Evolutionary conservation across 2,113 vertebrate genomes (phyloP), one percentile per base, ranked within the genome.

Genomic region (Clarias gariepinus): DNA sequence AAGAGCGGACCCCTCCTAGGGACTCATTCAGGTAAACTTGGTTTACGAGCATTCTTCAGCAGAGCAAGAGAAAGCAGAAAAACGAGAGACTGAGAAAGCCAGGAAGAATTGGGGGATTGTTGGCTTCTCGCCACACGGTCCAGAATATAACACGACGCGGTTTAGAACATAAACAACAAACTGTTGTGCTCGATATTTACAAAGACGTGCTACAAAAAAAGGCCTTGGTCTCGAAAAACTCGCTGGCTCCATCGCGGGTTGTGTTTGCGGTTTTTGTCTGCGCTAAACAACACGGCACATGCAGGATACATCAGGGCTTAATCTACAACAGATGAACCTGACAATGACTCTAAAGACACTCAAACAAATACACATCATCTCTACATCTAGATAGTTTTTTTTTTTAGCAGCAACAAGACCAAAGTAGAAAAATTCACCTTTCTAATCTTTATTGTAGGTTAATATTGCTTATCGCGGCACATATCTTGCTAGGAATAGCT

Each of bases 21-120:
- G 92, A 90, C 92, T 94, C 93, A 93, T 94, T 95, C 94, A 94
- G 93, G 94, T 94, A 92, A 95, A 94, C 90, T 89, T 87, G 3
- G 92, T 95, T 95, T 94, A 95, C 58, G 74, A 95, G 95, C 93
- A 95, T 95, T 95, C 95, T 94, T 95, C 89, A 91, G 92, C 91
- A 87, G 83, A 92, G 94, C 90, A 92, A 93, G 91, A 84, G 89
- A 94, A 94, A 93, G 92, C 92, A 93, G 76, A 76, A 87, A 66
- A 83, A 91, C 91, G 18, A 18, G 73, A 13, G 74, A 69, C 18
- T 13, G 89, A 90, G 84, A 89, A 86, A 91, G 91, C 83, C 91
- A 91, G 91, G 92, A 91, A 93, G 92, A 91, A 93, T 92, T 47
- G 89, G 79, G 28, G 30, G 90, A 91, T 80, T 92, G 92, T 91